phyloP scores from a whole-genome alignment of 2,888 invertebrate genomes.

The Seira ritae region DNA sequence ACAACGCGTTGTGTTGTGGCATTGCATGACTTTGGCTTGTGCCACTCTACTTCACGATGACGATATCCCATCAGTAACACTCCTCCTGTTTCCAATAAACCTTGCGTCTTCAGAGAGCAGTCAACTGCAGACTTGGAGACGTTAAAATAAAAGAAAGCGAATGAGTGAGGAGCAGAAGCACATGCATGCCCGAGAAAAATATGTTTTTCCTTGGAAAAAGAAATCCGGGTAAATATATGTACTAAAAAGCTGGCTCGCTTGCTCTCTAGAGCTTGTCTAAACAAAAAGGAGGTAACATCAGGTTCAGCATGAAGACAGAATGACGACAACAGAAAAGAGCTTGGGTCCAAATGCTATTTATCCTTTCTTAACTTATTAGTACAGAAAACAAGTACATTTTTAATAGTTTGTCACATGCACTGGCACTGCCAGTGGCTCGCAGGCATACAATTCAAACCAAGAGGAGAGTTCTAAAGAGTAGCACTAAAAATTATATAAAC shows the following conservation, averaged over 20 bases:
- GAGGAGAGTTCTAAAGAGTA: slow-evolving; percentile 23
- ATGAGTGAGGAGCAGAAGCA: slow-evolving; percentile 41
- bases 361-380: neutral
- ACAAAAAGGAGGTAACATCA: slow-evolving; percentile 45
- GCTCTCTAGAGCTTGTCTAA: no score
- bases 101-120: neutral
- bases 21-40: slow-evolving; percentile 32
- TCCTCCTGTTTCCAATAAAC: slow-evolving; percentile 57
- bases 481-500: no score
- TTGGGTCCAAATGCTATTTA: slow-evolving; percentile 10
- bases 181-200: slow-evolving; percentile 16
- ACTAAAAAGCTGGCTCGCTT: slow-evolving; percentile 20
- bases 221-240: slow-evolving; percentile 25
- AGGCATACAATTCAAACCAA: slow-evolving; percentile 25
- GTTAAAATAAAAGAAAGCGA: slow-evolving; percentile 14
- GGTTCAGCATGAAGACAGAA: slow-evolving; percentile 29
- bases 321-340: slow-evolving; percentile 27
- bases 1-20: slow-evolving; percentile 21
- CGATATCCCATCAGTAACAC: slow-evolving; percentile 29
- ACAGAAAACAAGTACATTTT: slow-evolving; percentile 19
- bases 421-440: neutral
- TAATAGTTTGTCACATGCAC: slow-evolving; percentile 42
- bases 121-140: neutral
- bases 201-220: neutral
- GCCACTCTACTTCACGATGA: slow-evolving; percentile 32